Conservation (phyloP, 2,113 vertebrate species). For the Alectura lathami region DNA sequence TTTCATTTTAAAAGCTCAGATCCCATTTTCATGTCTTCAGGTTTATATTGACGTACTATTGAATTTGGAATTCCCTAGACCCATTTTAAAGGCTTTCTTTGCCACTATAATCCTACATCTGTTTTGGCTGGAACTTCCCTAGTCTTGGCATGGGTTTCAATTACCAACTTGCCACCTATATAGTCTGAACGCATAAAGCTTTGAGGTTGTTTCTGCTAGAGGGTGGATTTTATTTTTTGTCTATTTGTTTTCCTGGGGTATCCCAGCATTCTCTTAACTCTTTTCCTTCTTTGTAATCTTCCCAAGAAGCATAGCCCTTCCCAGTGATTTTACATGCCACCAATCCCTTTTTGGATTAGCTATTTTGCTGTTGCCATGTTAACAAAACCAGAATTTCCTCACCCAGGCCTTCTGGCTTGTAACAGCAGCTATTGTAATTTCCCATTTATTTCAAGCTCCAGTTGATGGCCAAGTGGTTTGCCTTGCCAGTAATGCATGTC, state of each 20-base stretch:
- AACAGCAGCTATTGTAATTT: not conserved
- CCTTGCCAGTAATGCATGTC: not conserved
- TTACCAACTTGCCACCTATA: constrained; percentile 12
- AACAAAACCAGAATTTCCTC: not conserved
- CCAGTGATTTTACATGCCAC: too few relatives aligned
- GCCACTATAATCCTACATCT: constrained; percentile 30
- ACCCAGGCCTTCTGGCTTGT: not conserved
- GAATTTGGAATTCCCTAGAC: not conserved
- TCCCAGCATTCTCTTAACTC: not conserved
- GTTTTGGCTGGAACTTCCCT: not conserved
- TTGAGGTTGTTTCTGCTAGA: not conserved
- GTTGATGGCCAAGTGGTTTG: not conserved
- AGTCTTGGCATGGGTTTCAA: not conserved
- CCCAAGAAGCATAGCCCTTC: not conserved
- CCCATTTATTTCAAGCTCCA: not conserved
- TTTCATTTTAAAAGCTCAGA: not conserved
- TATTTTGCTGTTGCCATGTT: not conserved
- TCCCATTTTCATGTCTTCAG: not conserved
- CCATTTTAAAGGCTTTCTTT: not conserved
- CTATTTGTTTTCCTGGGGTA: not conserved
- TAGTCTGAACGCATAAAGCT: not conserved
- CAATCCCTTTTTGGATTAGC: not conserved
- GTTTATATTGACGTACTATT: not conserved
- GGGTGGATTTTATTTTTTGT: not conserved
- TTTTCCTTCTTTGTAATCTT: not conserved